Base-by-base conservation (phyloP, 2,888 invertebrate species). In the Nudaria mundana region DNA sequence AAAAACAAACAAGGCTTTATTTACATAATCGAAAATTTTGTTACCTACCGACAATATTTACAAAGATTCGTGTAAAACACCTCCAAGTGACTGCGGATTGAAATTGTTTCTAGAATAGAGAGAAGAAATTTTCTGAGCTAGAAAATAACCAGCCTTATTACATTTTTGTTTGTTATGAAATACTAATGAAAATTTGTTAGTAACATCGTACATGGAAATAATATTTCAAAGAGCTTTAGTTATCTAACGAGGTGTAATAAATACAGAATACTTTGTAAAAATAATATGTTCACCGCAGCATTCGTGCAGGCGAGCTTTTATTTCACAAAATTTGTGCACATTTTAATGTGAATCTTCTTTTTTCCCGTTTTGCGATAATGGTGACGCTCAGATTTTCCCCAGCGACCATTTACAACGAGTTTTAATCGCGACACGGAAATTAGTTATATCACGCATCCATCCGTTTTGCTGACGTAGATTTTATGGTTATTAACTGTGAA, bases 401-500 rank as follows among this genome's bases (percentile, higher is more conserved):
- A 37, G 64, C 59, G 61, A 67, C 68, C 69, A 72, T 79, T 81
- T 79, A 72, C 76, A 76, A 80, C 71, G 73, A 75, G 70, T 74
- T 80, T 76, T 78, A 79, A 81, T 77, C 72, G 71, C 61, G 69
- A 71, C 72, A 63, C 68, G 72, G 71, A 78, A 76, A 81, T 81
- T 76, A 76, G 72, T 74, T 76, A 68, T 68, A 74, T 75, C 74
- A 69, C 55, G 60, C 63, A 57, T 71, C 66, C 71, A 72, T 71
- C 66, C 63, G 62, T 51, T 46, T 52, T 60, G 56, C 45, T 56
- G 61, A 56, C 64, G 67, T n/a, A 56, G 66, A 70, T 72, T 72
- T 69, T 74, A 69, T 66, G 68, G 66, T 59, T 71, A 71, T 72
- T 76, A 74, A 71, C 61, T 69, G 56, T 57, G 62, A 54, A 52